Conservation (phyloP, 2,888 invertebrate genomes). For the Acholoe squamosa region DNA sequence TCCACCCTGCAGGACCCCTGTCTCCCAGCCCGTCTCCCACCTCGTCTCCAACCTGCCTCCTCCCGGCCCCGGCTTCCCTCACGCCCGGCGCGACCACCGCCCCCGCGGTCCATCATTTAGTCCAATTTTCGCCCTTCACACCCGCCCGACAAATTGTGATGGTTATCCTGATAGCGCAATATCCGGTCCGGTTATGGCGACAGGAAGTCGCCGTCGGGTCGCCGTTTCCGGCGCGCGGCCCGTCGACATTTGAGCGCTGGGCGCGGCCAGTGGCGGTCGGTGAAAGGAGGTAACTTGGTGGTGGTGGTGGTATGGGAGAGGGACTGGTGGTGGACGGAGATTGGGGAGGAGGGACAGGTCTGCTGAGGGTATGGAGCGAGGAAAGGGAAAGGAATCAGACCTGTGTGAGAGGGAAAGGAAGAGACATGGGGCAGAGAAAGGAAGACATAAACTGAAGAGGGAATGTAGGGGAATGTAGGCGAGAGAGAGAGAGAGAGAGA, state of each 20-base stretch:
- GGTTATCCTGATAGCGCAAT: slow-evolving; percentile 54
- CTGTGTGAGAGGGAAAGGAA: neutral
- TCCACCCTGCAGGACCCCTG: neutral
- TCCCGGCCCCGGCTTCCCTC: slow-evolving; percentile 13
- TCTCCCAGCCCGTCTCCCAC: neutral
- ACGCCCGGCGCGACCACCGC: neutral
- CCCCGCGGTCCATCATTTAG: slow-evolving; percentile 42
- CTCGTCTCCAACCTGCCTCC: neutral
- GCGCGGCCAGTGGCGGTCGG: neutral
- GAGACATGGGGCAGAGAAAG: neutral
- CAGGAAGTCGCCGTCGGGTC: slow-evolving; percentile 58
- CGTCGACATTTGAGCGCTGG: slow-evolving; percentile 35
- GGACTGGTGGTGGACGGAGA: neutral
- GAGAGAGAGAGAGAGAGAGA: neutral
- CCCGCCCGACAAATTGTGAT: slow-evolving; percentile 60
- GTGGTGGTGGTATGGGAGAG: neutral
- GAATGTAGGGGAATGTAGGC: no score
- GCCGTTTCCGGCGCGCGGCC: slow-evolving; percentile 45
- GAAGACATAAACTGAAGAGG: neutral
- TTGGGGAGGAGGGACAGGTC: neutral
- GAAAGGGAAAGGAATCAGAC: neutral
- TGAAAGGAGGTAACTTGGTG: neutral
- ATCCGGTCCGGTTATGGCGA: slow-evolving; percentile 53
- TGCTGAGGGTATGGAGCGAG: neutral
- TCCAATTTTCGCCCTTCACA: slow-evolving; percentile 58